Evolutionary conservation across 2,888 invertebrate species (phyloP), one percentile per base, ranked within the genome.

Genomic region (Amiota mariae): DNA sequence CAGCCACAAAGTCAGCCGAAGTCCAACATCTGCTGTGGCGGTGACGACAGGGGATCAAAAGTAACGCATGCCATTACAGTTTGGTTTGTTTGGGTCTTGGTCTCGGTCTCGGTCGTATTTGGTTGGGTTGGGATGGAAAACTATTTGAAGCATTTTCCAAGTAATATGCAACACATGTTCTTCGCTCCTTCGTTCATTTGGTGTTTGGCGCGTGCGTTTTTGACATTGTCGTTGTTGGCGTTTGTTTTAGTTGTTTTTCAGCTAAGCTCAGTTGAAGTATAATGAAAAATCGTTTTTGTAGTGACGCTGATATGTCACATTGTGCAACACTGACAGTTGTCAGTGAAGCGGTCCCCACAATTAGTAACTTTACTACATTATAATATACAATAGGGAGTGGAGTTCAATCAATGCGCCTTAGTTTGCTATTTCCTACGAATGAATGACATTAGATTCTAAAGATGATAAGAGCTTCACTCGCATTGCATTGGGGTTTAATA

Each of bases 101-200:
- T 36, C 36, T n/a, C n/a, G n/a, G n/a, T n/a, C n/a, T n/a, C n/a
- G n/a, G n/a, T n/a, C n/a, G n/a, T n/a, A n/a, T n/a, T n/a, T n/a
- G 36, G 36, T 36, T 51, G 59, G 59, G 59, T n/a, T 11, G 15
- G 8, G 59, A 48, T 11, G 47, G 47, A 74, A 78, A 82, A 81
- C 79, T 75, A 83, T 84, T 80, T 73, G 74, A 80, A 78, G 81
- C 83, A 82, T 84, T 85, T 83, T 83, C 85, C 85, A 85, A 85
- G 83, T 83, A 83, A 83, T 83, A 83, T 85, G 84, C 83, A 85
- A 85, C 83, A 83, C 82, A 85, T 83, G 83, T 84, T 49, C 66
- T 49, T 49, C 18, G 67, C 51, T 20, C 59, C 36, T 36, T 24
- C 18, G 66, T n/a, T 63, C 63, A 36, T 18, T 46, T 18, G 36